phyloP scores from a whole-genome alignment of 2,113 vertebrate genomes.

The Calcarius ornatus region DNA sequence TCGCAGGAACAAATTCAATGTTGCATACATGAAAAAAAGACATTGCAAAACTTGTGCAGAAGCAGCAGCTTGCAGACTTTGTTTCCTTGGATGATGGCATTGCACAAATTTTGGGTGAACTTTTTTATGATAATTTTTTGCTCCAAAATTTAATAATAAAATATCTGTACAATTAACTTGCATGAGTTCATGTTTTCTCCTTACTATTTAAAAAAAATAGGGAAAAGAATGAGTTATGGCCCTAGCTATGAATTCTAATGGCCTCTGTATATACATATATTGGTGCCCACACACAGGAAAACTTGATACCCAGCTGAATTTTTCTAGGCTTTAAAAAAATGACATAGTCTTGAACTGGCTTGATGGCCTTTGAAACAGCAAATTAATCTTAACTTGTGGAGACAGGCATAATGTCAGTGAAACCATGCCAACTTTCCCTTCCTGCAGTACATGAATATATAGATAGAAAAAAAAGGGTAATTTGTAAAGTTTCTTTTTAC shows the following conservation, averaged over 20 bases:
- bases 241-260: background rate
- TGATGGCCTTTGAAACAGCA: slow-evolving; percentile 15
- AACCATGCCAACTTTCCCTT: background rate
- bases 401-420: background rate
- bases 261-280: background rate
- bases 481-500: background rate
- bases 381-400: slow-evolving; percentile 7
- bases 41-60: background rate
- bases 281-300: background rate
- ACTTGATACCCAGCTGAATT: background rate
- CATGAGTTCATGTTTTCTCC: background rate
- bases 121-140: background rate
- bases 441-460: background rate
- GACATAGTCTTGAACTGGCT: background rate
- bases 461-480: background rate
- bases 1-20: background rate
- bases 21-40: background rate
- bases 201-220: background rate
- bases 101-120: background rate
- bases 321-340: background rate
- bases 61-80: background rate
- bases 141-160: background rate
- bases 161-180: background rate
- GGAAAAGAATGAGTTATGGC: background rate
- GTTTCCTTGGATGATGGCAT: background rate